Evolutionary conservation across 2,113 vertebrate species (phyloP), one percentile per base, ranked within the genome.

Genomic region (Stigmatopora nigra): DNA sequence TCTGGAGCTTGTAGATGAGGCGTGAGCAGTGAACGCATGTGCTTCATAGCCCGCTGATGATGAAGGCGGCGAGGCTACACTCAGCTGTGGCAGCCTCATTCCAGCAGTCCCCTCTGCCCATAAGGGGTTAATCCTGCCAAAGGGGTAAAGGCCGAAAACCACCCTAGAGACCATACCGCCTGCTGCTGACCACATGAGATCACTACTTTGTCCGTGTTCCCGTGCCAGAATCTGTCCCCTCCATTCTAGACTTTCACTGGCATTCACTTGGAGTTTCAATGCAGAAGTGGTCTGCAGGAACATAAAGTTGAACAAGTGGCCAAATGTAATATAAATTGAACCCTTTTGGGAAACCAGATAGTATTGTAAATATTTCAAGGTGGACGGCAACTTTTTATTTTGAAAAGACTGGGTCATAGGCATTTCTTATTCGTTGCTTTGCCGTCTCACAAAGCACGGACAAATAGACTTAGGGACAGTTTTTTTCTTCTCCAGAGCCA

Each of bases 1-100:
- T 88, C 87, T 89, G 88, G 78, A 81, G 77, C 67, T 75, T 57
- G 75, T 70, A 71, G 82, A 77, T 82, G 79, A 81, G 78, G 59
- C 75, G 65, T 38, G 59, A 64, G 57, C 60, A 65, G 69, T 67
- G 53, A 31, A n/a, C 58, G 15, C 20, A 44, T 11, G 52, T 8
- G 11, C 52, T 31, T 31, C 12, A 47, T n/a, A 73, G 71, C 71
- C 64, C 68, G 64, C 45, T 63, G 65, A 67, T 51, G 67, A 70
- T 17, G 61, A 49, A 31, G 10, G 79, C 79, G 67, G 69, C 7
- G 56, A 77, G 75, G 76, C 64, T 64, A 68, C 72, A 74, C 75
- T 86, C 87, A 88, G 86, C 83, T 87, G 87, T 69, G 56, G 57
- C 69, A 68, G 72, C 64, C 73, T 80, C 73, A 68, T 72, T 70